A percentile compares a stretch with the other conserved stretches of the same genome.
These are phyloP conservation scores for Oconnorella tubifera DNA, from an alignment of 2,888 invertebrate species.

Conservation along the genomic window DNA sequence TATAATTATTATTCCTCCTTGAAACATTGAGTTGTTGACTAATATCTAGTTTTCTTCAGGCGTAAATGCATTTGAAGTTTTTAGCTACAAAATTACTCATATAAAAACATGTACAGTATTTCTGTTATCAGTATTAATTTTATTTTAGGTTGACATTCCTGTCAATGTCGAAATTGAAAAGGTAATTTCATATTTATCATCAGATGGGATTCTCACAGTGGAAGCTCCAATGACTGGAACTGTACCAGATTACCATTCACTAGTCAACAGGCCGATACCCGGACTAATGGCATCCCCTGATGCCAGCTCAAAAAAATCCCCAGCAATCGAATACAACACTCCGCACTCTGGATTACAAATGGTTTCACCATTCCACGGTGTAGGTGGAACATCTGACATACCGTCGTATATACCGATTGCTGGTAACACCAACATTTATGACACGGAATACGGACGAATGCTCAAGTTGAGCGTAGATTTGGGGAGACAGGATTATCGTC, in stretches of 20 bases:
- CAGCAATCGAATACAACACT: background rate
- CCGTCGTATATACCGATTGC: background rate
- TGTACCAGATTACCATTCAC: background rate
- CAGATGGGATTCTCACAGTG: slow-evolving; percentile 26
- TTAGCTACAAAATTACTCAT: too few relatives aligned
- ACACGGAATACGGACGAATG: slow-evolving; percentile 46
- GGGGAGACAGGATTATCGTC: slow-evolving; percentile 44
- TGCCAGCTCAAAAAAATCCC: too few relatives aligned
- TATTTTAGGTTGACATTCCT: slow-evolving; percentile 29
- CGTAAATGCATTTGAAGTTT: too few relatives aligned
- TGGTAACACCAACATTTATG: slow-evolving; percentile 43
- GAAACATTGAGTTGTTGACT: too few relatives aligned
- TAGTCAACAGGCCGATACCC: too few relatives aligned
- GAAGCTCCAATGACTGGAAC: slow-evolving; percentile 20
- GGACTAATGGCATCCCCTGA: too few relatives aligned
- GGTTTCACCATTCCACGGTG: background rate
- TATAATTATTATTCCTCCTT: too few relatives aligned
- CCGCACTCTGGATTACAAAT: background rate
- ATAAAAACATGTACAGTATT: too few relatives aligned
- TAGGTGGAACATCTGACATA: background rate
- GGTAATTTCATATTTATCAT: slow-evolving; percentile 19
- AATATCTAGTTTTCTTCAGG: too few relatives aligned
- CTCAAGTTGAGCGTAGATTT: slow-evolving; percentile 31
- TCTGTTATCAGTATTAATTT: too few relatives aligned
- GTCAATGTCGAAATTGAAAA: slow-evolving; percentile 23